A percentile compares a stretch with the other conserved stretches of the same genome.
Conservation (phyloP, 2,888 invertebrate genomes). For the Agrochola litura region DNA sequence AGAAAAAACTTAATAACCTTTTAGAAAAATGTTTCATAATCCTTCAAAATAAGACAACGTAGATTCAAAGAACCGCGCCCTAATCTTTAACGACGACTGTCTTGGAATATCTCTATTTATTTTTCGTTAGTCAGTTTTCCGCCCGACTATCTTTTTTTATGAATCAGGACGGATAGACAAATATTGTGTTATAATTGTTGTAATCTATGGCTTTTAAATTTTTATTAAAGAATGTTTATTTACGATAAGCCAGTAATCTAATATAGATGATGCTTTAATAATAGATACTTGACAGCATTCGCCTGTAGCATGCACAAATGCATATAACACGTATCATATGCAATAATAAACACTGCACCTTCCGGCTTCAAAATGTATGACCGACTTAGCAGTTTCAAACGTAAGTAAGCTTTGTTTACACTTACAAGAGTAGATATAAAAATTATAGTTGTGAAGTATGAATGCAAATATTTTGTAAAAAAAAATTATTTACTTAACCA, state of each 20-base stretch:
- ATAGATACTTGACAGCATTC: conserved; percentile 35
- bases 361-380: conserved; percentile 38
- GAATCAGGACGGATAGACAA: conserved; percentile 32
- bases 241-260: conserved; percentile 39
- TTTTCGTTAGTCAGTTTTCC: conserved; percentile 48
- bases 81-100: conserved; percentile 40
- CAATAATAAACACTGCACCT: conserved; percentile 47
- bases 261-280: conserved; percentile 41
- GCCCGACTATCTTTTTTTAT: conserved; percentile 7
- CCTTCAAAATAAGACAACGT: conserved; percentile 16
- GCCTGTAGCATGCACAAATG: conserved; percentile 16
- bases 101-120: conserved; percentile 46
- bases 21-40: conserved; percentile 33
- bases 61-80: conserved; percentile 32
- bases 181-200: conserved; percentile 28
- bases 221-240: conserved; percentile 4
- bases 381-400: conserved; percentile 29
- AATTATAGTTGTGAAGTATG: conserved; percentile 1
- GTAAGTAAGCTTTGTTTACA: conserved; percentile 34
- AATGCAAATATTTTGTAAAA: conserved; percentile 29
- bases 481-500: too few species aligned
- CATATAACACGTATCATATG: conserved; percentile 7
- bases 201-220: conserved; percentile 16
- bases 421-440: conserved; percentile 6
- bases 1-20: conserved; percentile 37